Base-by-base conservation (phyloP, 2,888 invertebrate genomes). In the Thumatha senex region DNA sequence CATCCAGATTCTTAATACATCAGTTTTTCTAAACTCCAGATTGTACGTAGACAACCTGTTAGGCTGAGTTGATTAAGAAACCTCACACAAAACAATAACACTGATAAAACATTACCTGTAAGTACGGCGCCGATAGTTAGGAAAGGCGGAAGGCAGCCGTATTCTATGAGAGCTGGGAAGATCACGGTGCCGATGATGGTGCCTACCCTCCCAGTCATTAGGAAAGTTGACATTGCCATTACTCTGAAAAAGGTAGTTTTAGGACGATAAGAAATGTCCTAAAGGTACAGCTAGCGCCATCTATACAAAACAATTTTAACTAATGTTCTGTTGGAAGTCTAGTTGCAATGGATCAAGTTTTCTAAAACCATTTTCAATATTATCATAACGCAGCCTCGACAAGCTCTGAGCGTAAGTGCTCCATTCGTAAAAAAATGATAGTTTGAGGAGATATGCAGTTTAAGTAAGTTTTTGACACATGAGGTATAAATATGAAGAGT, bases 81-180 rank as follows among this genome's bases (percentile, higher is more conserved):
- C n/a, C n/a, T n/a, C n/a, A n/a, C 18, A 24, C 18, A 24, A 24
- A 4, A 24, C 18, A 24, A n/a, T n/a, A n/a, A n/a, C n/a, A n/a
- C n/a, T n/a, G n/a, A n/a, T 14, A 10, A 4, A 13, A 41, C 15
- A 55, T 86, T 87, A 95, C 95, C 87, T 60, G 93, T 68, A 62
- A 95, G 88, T 15, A 94, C 93, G 7, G 86, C 72, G 7, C 94
- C 93, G 49, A 96, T 93, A 75, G 94, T 93, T 46, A 95, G 77
- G 74, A 96, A 96, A 2, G 96, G 96, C 14, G 95, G 95, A 29
- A 94, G 81, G 70, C 96, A 96, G 34, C 96, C 96, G 24, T 93
- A 86, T 61, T 92, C 82, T 39, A 96, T 87, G 42, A 96, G 89
- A 18, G 93, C 86, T 0, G 96, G 96, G 71, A 96, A 96, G 2